A percentile compares a stretch with the other conserved stretches of the same genome.
These are phyloP conservation scores for Sanderia malayensis DNA, from an alignment of 30 jellyfish, hydroid and myxozoan species.

Conservation along the genomic window DNA sequence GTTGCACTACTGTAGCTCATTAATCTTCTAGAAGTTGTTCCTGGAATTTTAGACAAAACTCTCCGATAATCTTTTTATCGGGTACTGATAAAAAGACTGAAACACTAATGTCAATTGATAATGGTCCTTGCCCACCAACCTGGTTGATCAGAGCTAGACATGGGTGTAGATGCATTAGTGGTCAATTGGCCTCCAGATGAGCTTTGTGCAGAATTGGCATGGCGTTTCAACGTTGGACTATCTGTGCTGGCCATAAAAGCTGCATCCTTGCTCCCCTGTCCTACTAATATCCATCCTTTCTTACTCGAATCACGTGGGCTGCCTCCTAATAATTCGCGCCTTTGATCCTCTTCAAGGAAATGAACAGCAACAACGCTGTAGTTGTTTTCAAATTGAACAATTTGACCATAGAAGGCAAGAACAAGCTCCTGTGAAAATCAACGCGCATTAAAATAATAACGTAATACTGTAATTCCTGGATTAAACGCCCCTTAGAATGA, in stretches of 20 bases:
- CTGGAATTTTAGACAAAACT: too few relatives aligned
- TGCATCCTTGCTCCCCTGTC: conserved; percentile 84
- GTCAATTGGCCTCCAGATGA: not conserved
- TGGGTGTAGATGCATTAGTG: too few relatives aligned
- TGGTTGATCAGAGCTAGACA: too few relatives aligned
- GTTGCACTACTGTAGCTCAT: conserved; percentile 77
- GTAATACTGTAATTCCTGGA: too few relatives aligned
- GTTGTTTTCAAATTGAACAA: conserved; percentile 84
- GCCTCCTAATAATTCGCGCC: conserved; percentile 77
- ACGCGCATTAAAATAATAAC: too few relatives aligned
- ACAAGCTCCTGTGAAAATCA: conserved; percentile 80
- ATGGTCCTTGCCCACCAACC: too few relatives aligned
- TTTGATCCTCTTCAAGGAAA: conserved; percentile 88
- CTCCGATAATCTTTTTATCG: too few relatives aligned
- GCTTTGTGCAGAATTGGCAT: not conserved
- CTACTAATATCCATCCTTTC: conserved; percentile 97
- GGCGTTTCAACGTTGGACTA: conserved; percentile 73
- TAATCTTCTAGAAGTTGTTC: conserved; percentile 22
- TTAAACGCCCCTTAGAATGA: too few relatives aligned
- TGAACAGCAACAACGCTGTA: conserved; percentile 96
- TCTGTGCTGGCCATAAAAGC: conserved; percentile 92
- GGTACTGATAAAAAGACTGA: too few relatives aligned
- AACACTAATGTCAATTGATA: too few relatives aligned
- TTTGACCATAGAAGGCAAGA: conserved; percentile 91
- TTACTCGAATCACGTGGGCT: conserved; percentile 90